Evolutionary conservation across 2,888 invertebrate genomes (phyloP), one percentile per base, ranked within the genome.

Genomic region (Vanessa cardui): DNA sequence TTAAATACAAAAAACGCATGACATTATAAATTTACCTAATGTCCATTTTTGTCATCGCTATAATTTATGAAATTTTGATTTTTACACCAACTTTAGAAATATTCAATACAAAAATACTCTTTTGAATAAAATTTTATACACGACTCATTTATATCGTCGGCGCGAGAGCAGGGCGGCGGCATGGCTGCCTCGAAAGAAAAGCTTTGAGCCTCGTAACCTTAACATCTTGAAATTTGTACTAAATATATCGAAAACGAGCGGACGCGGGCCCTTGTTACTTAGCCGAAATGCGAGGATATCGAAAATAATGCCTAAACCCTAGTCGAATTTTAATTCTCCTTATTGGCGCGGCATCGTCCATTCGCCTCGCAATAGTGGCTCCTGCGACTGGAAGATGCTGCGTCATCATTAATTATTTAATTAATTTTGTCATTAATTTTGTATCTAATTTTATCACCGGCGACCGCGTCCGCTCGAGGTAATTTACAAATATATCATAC

Each of bases 101-200:
- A 93, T 93, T 92, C 91, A 89, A 93, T 93, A 93, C 92, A 93
- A 93, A 93, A 93, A 93, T 93, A 93, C 92, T 91, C 91, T 93
- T 93, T 92, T 88, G 91, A 90, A 93, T 92, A 92, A 91, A 90
- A 90, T 91, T 93, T 92, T 91, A 89, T 93, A 92, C 92, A 92
- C 89, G 91, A 90, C 83, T 88, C 88, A 85, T 88, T 88, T 82
- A 86, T 84, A 87, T 83, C 83, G 84, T 80, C 81, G 85, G 83
- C 78, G 80, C 80, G 78, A 79, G 81, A 81, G 83, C 82, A 86
- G 82, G 82, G 83, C 83, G 85, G 83, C 78, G 84, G 86, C 75
- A 86, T 79, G 83, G 81, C 75, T 83, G 85, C 86, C 85, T 77
- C 82, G 82, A 92, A 91, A 90, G 89, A 91, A 92, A 91, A 89